Conservation (phyloP, 2,797 vertebrate species). For the Artibeus lituratus region DNA sequence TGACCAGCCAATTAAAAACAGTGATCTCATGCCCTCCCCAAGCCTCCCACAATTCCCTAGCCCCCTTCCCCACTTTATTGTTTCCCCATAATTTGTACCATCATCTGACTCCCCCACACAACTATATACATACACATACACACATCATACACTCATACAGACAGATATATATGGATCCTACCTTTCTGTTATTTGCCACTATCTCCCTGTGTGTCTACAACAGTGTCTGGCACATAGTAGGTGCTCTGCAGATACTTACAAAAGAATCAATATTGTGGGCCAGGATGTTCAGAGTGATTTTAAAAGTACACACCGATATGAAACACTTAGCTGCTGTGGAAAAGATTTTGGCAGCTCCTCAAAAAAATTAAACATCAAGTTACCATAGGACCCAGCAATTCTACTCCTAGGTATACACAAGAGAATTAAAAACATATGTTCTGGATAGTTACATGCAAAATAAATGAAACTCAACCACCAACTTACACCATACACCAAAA, state of each 20-base stretch:
- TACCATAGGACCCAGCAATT: background rate
- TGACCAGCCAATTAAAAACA: background rate
- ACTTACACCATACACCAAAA: too few relatives aligned
- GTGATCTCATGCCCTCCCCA: background rate
- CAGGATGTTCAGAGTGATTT: background rate
- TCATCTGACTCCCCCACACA: background rate
- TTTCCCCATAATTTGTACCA: background rate
- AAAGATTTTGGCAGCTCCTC: background rate
- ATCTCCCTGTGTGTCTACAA: background rate
- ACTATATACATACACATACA: background rate
- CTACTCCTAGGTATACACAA: background rate
- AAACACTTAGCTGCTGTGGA: background rate
- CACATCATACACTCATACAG: background rate
- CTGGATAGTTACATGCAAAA: too few relatives aligned
- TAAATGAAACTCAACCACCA: too few relatives aligned
- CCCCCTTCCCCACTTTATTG: background rate
- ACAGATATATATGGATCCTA: rapidly evolving
- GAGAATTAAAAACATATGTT: background rate
- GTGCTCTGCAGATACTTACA: background rate
- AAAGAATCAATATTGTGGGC: background rate
- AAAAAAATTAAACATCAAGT: background rate
- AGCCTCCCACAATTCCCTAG: background rate
- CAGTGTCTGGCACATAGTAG: background rate
- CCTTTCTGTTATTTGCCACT: background rate
- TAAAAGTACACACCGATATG: background rate